Base-by-base conservation (phyloP, 35 echinoderm and acorn worm species). In the Strongylocentrotus purpuratus region DNA sequence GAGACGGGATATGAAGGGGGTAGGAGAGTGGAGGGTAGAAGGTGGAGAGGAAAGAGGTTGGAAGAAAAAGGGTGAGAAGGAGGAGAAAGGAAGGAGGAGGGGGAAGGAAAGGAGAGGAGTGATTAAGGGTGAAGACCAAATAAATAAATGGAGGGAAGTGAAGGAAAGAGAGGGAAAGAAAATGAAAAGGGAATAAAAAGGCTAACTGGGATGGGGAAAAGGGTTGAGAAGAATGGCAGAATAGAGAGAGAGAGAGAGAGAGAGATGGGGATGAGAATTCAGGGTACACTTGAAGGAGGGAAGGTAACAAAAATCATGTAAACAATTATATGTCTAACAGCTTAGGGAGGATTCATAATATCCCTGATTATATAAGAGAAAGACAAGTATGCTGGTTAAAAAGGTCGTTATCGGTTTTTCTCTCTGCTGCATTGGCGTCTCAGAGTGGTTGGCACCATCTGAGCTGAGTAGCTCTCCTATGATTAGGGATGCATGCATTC, bases 401-500 rank as follows among this genome's bases (percentile, higher is more conserved):
- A 78, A 78, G 22, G 20, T 78, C 65, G 1, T 78, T n/a, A 22
- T 78, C 25, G 65, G 65, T 8, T n/a, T 28, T 78, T 78, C 65
- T 78, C 65, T n/a, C 65, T 78, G 2, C 65, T n/a, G 20, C 20
- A 28, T n/a, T 78, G 65, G 7, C 65, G n/a, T 78, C 65, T 78
- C 5, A 78, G 65, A 28, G 65, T 8, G 65, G 65, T 0, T 28
- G 65, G 65, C 20, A 22, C 65, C 20, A 78, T 78, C 28, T 22
- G 65, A 78, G 65, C 28, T 22, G 65, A 78, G 65, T n/a, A 78
- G 65, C 65, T 78, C 65, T 78, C 65, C 65, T 78, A 78, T 78
- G 65, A 78, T 78, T 78, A 78, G 65, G 65, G 65, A 78, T 78
- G 65, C 65, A 78, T 78, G 65, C 65, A n/a, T 78, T 78, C 65